Evolutionary conservation across 2,113 vertebrate species (phyloP).

Genomic region (Anthoscopus minutus): DNA sequence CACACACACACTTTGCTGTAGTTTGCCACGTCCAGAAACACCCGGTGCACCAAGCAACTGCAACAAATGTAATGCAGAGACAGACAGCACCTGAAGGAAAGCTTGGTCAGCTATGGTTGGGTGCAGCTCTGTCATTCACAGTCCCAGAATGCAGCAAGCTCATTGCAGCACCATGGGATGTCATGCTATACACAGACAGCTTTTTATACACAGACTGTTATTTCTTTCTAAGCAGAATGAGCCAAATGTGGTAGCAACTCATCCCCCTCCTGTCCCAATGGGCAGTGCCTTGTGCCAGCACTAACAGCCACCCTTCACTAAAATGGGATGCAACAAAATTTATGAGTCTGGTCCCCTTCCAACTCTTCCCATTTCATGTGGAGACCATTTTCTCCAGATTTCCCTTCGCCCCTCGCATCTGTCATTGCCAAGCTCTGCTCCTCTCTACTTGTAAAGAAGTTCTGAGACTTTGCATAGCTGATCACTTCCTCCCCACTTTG

Average conservation of each 20-base stretch:
- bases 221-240: neutral
- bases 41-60: neutral
- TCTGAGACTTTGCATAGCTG: neutral
- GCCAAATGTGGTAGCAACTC: neutral
- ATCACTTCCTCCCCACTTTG: neutral
- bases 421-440: neutral
- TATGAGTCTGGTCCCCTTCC: neutral
- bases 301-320: neutral
- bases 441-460: neutral
- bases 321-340: neutral
- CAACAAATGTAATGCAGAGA: neutral
- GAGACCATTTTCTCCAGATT: neutral
- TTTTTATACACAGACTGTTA: neutral
- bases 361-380: neutral
- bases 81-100: neutral
- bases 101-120: neutral
- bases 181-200: neutral
- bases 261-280: neutral
- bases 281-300: neutral
- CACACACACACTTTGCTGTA: neutral
- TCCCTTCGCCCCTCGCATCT: neutral
- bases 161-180: neutral
- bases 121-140: neutral
- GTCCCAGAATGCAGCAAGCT: neutral
- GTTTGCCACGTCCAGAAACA: neutral